These are phyloP conservation scores for Neodiprion pinetum DNA, from an alignment of 1,140 invertebrate genomes.

Conservation along the genomic window DNA sequence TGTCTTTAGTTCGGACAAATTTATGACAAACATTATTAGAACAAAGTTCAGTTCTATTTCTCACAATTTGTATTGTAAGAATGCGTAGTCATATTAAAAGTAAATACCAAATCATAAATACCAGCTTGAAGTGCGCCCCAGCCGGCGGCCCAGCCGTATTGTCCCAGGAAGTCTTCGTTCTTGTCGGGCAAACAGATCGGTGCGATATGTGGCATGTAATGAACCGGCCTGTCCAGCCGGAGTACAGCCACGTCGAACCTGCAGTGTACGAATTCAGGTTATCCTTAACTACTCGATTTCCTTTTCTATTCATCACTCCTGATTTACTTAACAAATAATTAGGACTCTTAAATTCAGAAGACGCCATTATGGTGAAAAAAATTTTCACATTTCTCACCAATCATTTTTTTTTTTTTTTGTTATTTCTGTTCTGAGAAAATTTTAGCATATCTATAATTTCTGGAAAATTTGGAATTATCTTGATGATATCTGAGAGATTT, in stretches of 20 bases:
- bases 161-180: constrained; percentile 87
- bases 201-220: constrained; percentile 90
- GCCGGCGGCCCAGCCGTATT: constrained; percentile 91
- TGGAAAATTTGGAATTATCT: too few relatives aligned
- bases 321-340: constrained; percentile 1
- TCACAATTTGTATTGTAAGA: background rate
- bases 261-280: background rate
- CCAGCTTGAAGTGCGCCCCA: constrained; percentile 91
- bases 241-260: constrained; percentile 93
- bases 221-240: constrained; percentile 84
- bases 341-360: constrained; percentile 13
- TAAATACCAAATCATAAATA: constrained; percentile 32
- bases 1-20: background rate
- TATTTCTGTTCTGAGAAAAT: background rate
- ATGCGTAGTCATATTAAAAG: background rate
- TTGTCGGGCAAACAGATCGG: constrained; percentile 93
- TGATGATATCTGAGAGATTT: too few relatives aligned
- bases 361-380: constrained; percentile 10
- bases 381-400: background rate
- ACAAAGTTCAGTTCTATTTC: background rate
- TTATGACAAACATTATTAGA: background rate
- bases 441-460: background rate
- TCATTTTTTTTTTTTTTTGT: constrained; percentile 12
- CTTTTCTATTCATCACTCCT: background rate
- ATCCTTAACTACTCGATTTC: too few relatives aligned